Percentiles rank a stretch among this genome's conserved stretches.
Evolutionary conservation across 2,888 invertebrate genomes (phyloP).

Genomic region (Enchytraeus crypticus): DNA sequence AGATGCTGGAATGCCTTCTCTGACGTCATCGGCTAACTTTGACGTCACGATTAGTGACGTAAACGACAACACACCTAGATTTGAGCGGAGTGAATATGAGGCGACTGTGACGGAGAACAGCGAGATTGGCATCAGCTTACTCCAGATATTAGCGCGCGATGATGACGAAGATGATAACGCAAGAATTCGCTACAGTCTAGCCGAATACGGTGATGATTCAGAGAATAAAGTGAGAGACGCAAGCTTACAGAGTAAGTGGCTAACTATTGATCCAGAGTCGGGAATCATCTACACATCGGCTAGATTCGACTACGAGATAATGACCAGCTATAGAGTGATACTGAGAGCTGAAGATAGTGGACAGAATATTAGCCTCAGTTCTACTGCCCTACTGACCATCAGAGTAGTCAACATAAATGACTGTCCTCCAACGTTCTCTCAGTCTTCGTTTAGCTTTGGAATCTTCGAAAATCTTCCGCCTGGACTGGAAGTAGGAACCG

Average conservation of each 20-base stretch:
- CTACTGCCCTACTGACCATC: conserved; percentile 7
- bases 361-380: background rate
- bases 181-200: conserved; percentile 73
- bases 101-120: conserved; percentile 70
- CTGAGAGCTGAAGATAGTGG: conserved; percentile 15
- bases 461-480: conserved; percentile 16
- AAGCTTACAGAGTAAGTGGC: no score
- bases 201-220: conserved; percentile 54
- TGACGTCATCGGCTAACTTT: conserved; percentile 48
- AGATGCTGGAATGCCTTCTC: conserved; percentile 16
- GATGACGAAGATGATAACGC: conserved; percentile 73
- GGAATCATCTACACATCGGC: conserved; percentile 3
- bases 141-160: conserved; percentile 67
- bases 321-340: background rate
- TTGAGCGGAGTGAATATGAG: conserved; percentile 44
- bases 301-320: conserved; percentile 5
- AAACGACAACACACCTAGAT: conserved; percentile 16
- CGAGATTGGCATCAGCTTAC: conserved; percentile 64
- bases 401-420: conserved; percentile 17
- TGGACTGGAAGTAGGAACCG: conserved; percentile 15
- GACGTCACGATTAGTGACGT: conserved; percentile 12
- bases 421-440: conserved; percentile 16
- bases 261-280: conserved; percentile 2
- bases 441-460: conserved; percentile 9
- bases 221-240: background rate